These are phyloP conservation scores for Merodon equestris DNA, from an alignment of 2,888 invertebrate species.

Conservation along the genomic window DNA sequence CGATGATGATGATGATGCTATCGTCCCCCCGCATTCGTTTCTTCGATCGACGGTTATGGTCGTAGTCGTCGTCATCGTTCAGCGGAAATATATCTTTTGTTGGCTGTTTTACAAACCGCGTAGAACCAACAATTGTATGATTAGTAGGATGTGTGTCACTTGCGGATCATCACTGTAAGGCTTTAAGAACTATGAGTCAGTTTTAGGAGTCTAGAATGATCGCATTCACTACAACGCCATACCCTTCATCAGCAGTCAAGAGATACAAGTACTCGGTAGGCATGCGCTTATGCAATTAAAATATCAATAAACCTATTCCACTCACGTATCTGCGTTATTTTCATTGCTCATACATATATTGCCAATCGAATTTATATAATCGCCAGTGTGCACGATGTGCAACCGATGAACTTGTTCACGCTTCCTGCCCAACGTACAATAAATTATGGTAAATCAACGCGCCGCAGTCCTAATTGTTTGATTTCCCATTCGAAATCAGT, in stretches of 20 bases:
- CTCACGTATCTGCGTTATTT: constrained; percentile 50
- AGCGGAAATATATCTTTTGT: constrained; percentile 56
- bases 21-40: constrained; percentile 26
- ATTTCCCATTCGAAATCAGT: constrained; percentile 34
- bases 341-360: constrained; percentile 24
- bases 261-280: constrained; percentile 17
- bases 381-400: constrained; percentile 13
- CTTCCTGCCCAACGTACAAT: constrained; percentile 34
- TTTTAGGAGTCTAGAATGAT: constrained; percentile 21
- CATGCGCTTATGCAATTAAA: constrained; percentile 54
- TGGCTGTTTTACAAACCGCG: background rate
- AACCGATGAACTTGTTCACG: constrained; percentile 48
- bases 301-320: constrained; percentile 30
- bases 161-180: too few relatives aligned
- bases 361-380: constrained; percentile 54
- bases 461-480: background rate
- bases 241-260: constrained; percentile 22
- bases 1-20: constrained; percentile 62
- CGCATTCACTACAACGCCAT: background rate
- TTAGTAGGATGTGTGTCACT: constrained; percentile 60
- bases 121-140: constrained; percentile 26
- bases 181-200: constrained; percentile 58
- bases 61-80: constrained; percentile 38
- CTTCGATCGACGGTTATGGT: constrained; percentile 1
- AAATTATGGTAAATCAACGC: constrained; percentile 4